Base-by-base conservation (phyloP, 2,797 vertebrate species). In the Phoeniculus purpureus region DNA sequence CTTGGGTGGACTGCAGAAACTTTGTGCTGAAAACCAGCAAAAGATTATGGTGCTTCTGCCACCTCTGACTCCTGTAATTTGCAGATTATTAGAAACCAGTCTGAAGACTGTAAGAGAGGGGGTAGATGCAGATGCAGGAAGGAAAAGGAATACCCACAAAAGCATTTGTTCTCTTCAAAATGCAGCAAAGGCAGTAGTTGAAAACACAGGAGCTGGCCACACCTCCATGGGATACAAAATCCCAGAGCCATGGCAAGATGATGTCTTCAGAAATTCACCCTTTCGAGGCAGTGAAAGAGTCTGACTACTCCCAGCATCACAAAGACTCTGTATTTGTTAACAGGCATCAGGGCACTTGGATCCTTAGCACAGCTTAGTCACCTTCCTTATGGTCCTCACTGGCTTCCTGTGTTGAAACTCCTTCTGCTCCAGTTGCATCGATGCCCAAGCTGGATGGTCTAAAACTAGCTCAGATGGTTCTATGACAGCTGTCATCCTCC, bases 391-490 rank as follows among this genome's bases (percentile, higher is more conserved):
- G 18, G 31, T 32, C 55, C 52, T 84, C 3, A 0, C 25, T 37
- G 55, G 13, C 55, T 84, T 50, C 45, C 40, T n/a, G 37, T 50
- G 50, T 45, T 58, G 76, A 52, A 40, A n/a, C 37, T 32, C 10
- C 7, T 81, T 45, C 32, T 55, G 26, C 59, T 71, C 27, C 43
- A 71, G 23, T 48, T 50, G 10, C 22, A 52, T 9, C 1, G 0
- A 5, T 40, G 25, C 34, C 34, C 14, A 12, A 22, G 50, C 12
- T n/a, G 40, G 21, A 21, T 27, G 56, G n/a, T 37, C 40, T 62
- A 8, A 31, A 73, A 81, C 5, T 7, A 27, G 23, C 12, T 50
- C 59, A 37, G 21, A 10, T 22, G 0, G 0, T 48, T 16, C 50
- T 19, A 12, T 26, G 20, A 4, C 34, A 29, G 45, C 26, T 50